Percentiles rank a stretch among this genome's conserved stretches.
These are phyloP conservation scores for Glaucopsyche alexis DNA, from an alignment of 2,888 invertebrate genomes.

Conservation along the genomic window DNA sequence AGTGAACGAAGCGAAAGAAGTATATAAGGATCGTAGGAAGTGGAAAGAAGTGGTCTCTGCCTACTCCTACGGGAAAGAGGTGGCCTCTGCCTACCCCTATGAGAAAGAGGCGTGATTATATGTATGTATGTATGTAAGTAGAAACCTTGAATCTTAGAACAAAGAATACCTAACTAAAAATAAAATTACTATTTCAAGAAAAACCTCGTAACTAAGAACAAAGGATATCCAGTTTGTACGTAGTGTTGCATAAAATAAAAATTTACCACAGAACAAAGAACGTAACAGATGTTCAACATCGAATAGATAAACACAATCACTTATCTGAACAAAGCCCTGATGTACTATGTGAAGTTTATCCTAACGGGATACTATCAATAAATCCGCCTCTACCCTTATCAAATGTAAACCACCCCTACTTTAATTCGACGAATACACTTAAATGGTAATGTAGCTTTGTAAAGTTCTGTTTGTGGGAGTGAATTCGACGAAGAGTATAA, in stretches of 20 bases:
- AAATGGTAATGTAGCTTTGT: slow-evolving; percentile 9
- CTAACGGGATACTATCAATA: slow-evolving; percentile 20
- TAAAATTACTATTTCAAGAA: too few relatives aligned
- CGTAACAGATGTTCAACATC: slow-evolving; percentile 12
- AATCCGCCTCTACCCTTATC: slow-evolving; percentile 23
- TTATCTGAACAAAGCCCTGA: background rate
- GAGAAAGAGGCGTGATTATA: too few relatives aligned
- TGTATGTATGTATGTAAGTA: too few relatives aligned
- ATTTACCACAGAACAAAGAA: slow-evolving; percentile 3
- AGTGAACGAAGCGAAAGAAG: too few relatives aligned
- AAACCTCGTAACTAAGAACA: background rate
- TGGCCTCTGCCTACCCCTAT: too few relatives aligned
- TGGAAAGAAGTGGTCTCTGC: too few relatives aligned
- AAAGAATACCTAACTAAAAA: too few relatives aligned
- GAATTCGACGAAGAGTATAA: background rate
- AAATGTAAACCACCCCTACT: slow-evolving; percentile 23
- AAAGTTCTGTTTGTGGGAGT: slow-evolving; percentile 12
- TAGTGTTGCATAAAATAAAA: slow-evolving; percentile 7
- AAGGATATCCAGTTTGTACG: background rate
- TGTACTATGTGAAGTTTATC: background rate
- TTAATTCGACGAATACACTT: slow-evolving; percentile 15
- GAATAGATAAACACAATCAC: slow-evolving; percentile 17
- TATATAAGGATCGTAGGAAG: too few relatives aligned
- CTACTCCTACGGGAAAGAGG: too few relatives aligned
- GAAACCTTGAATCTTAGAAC: too few relatives aligned